Percentiles rank a stretch among this genome's conserved stretches.
Evolutionary conservation across 2,797 vertebrate species (phyloP).

Genomic region (Sebastiscus tertius): DNA sequence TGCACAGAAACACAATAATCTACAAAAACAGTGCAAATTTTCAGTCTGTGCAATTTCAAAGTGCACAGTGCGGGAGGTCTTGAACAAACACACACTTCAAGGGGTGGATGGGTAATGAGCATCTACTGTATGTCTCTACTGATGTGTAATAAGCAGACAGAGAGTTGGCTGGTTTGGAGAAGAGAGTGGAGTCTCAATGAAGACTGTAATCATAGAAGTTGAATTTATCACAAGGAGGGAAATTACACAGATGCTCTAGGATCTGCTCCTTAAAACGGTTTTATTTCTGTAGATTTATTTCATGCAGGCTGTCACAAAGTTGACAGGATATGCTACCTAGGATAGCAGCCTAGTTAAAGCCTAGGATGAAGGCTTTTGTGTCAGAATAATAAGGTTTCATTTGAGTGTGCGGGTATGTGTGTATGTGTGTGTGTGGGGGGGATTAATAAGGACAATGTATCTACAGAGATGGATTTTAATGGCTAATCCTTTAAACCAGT

Average conservation of each 20-base stretch:
- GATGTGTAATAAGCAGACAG: slow-evolving; percentile 37
- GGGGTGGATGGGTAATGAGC: slow-evolving; percentile 33
- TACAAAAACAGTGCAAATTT: not conserved
- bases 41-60: not conserved
- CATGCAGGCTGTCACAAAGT: not conserved
- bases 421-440: not conserved
- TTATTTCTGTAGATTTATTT: not conserved
- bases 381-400: slow-evolving; percentile 53
- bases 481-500: slow-evolving; percentile 74
- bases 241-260: not conserved
- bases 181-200: slow-evolving; percentile 3
- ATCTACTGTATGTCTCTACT: slow-evolving; percentile 26
- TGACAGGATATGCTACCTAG: not conserved
- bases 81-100: slow-evolving; percentile 41
- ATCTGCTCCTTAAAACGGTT: not conserved
- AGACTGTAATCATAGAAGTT: slow-evolving; percentile 41
- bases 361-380: slow-evolving; percentile 32
- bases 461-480: slow-evolving; percentile 53
- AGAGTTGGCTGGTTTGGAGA: slow-evolving; percentile 8
- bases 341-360: too few relatives aligned
- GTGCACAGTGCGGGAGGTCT: slow-evolving; percentile 45
- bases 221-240: slow-evolving; percentile 6
- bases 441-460: slow-evolving; percentile 64
- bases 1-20: slow-evolving; percentile 42
- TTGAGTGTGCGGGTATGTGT: slow-evolving; percentile 4